phyloP scores from a whole-genome alignment of 1,140 invertebrate species.

The Temnothorax curvispinosus region DNA sequence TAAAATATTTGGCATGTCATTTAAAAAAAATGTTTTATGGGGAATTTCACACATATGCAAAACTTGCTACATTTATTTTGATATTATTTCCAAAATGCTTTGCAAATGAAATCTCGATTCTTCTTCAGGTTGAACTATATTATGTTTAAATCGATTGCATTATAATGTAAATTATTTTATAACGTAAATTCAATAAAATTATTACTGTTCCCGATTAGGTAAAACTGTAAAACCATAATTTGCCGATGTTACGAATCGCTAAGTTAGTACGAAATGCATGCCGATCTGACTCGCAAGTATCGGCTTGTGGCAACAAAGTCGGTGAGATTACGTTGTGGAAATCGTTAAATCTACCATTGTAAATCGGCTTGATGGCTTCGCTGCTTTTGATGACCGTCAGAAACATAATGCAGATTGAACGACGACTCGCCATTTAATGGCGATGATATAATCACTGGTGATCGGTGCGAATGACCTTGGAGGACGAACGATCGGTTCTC shows the following conservation, averaged over 20 bases:
- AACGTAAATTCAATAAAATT: not conserved
- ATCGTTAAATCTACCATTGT: not conserved
- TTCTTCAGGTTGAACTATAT: not conserved
- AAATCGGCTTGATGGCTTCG: not conserved
- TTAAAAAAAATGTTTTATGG: not conserved
- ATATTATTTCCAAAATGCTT: not conserved
- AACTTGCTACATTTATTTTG: not conserved
- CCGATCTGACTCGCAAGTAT: not conserved
- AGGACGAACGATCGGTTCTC: not conserved
- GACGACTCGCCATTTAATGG: slow-evolving; percentile 17
- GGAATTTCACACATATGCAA: not conserved
- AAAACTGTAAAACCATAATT: not conserved
- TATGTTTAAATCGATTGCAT: not conserved
- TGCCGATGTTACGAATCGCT: not conserved
- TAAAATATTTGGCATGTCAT: not conserved
- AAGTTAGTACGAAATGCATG: not conserved
- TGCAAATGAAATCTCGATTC: not conserved
- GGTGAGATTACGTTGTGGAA: not conserved
- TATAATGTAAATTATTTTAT: not conserved
- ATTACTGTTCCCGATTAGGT: not conserved
- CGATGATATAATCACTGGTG: slow-evolving; percentile 37
- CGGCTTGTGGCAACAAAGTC: not conserved
- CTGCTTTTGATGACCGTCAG: not conserved
- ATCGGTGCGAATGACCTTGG: slow-evolving; percentile 6
- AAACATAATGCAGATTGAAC: slow-evolving; percentile 1